A percentile compares a stretch with the other conserved stretches of the same genome.
These are phyloP conservation scores for Pectinophora gossypiella DNA, from an alignment of 1,140 invertebrate species.

Conservation along the genomic window DNA sequence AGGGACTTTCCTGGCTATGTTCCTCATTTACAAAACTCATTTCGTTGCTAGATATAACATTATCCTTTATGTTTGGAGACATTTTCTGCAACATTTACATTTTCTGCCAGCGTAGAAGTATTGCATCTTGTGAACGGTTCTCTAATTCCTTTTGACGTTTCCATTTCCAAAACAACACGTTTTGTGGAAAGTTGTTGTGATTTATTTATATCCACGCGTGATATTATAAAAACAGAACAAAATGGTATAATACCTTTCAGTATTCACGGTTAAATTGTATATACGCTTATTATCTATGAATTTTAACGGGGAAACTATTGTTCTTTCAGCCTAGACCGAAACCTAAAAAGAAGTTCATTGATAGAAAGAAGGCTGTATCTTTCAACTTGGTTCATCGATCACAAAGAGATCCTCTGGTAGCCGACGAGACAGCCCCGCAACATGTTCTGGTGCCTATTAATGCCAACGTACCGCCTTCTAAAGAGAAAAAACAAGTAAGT, in stretches of 20 bases:
- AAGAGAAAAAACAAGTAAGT: slow-evolving; percentile 57
- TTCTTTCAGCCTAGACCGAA: slow-evolving; percentile 79
- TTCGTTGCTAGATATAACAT: too few species aligned
- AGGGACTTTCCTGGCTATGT: too few species aligned
- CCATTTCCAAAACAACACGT: slow-evolving; percentile 52
- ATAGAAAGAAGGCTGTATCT: slow-evolving; percentile 93
- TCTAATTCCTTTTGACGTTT: slow-evolving; percentile 24
- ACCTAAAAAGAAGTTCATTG: slow-evolving; percentile 91
- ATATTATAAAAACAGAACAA: slow-evolving; percentile 8
- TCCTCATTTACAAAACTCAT: too few species aligned
- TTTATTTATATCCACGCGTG: not conserved
- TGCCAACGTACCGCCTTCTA: slow-evolving; percentile 43
- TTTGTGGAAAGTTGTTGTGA: slow-evolving; percentile 25
- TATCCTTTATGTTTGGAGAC: too few species aligned
- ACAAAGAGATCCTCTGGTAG: slow-evolving; percentile 92
- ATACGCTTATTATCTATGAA: too few species aligned
- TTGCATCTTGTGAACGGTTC: too few species aligned
- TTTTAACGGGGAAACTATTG: slow-evolving; percentile 7
- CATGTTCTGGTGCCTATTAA: slow-evolving; percentile 84
- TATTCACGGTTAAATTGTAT: too few species aligned
- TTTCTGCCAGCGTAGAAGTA: too few species aligned
- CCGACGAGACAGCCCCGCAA: slow-evolving; percentile 92
- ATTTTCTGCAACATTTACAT: too few species aligned
- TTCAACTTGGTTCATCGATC: slow-evolving; percentile 95
- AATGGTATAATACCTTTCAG: slow-evolving; percentile 30